phyloP scores from a whole-genome alignment of 1,140 invertebrate genomes.

The Heliconius hermathena region DNA sequence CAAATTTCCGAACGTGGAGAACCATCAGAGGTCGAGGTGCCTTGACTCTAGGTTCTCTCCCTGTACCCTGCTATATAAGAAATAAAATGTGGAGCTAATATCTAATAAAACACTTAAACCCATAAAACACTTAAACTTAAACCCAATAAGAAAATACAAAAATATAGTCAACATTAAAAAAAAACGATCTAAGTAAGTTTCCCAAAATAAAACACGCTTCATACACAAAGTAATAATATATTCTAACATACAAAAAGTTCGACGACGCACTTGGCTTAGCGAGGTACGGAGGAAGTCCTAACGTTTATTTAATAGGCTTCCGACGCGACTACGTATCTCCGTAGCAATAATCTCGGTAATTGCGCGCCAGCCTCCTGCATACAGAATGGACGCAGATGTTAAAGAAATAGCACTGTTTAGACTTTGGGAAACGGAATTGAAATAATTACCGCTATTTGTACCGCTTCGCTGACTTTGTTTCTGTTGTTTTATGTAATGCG shows the following conservation, averaged over 20 bases:
- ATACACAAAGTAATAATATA: constrained; percentile 17
- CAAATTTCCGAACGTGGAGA: too few species aligned
- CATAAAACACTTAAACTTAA: too few species aligned
- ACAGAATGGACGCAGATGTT: constrained; percentile 46
- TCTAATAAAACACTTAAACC: too few species aligned
- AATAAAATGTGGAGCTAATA: too few species aligned
- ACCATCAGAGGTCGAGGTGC: too few species aligned
- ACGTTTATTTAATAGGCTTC: constrained; percentile 66
- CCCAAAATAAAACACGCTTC: background rate
- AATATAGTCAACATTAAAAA: background rate
- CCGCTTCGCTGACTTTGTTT: constrained; percentile 17
- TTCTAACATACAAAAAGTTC: constrained; percentile 15
- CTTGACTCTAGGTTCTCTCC: too few species aligned
- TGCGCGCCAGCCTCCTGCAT: constrained; percentile 52
- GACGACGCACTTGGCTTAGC: constrained; percentile 36
- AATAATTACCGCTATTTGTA: constrained; percentile 33
- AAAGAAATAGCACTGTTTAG: constrained; percentile 34
- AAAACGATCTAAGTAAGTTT: background rate
- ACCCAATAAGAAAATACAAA: background rate
- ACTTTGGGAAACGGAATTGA: constrained; percentile 25
- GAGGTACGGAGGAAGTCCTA: constrained; percentile 57
- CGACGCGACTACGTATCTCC: constrained; percentile 46
- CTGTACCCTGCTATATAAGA: too few species aligned
- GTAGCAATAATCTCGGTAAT: constrained; percentile 67
- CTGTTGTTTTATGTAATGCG: constrained; percentile 28